These are phyloP conservation scores for Myotis davidii DNA, from an alignment of 2,113 vertebrate genomes.

Conservation along the genomic window DNA sequence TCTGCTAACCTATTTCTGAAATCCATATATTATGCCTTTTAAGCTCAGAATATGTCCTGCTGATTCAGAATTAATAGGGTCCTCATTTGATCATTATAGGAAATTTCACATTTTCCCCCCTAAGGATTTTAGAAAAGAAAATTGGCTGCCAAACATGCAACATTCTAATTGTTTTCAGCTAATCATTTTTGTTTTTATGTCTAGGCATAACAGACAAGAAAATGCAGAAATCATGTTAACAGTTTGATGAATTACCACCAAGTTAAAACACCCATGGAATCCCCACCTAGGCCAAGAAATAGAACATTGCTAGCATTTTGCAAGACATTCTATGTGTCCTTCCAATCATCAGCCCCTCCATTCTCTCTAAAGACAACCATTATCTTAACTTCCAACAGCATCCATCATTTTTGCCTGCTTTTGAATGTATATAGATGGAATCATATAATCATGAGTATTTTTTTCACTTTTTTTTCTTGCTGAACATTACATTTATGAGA, in stretches of 20 bases:
- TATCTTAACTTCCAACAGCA: conserved; percentile 34
- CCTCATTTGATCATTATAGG: conserved; percentile 44
- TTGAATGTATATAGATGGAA: background rate
- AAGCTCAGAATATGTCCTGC: conserved; percentile 56
- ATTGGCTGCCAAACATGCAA: background rate
- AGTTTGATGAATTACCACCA: conserved; percentile 32
- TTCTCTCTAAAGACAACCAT: conserved; percentile 27
- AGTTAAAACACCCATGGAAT: conserved; percentile 16
- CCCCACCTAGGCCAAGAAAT: background rate
- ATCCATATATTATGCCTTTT: background rate
- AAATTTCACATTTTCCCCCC: background rate
- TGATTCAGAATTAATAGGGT: conserved; percentile 59
- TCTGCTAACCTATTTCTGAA: conserved; percentile 56
- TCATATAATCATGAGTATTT: background rate
- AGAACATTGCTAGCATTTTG: background rate
- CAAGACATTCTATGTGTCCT: background rate
- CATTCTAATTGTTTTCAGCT: conserved; percentile 25
- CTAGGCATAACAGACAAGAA: conserved; percentile 5
- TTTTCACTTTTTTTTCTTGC: conserved; percentile 38
- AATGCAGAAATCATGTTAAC: conserved; percentile 11
- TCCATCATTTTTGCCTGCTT: conserved; percentile 11
- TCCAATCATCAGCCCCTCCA: background rate
- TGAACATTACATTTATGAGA: conserved; percentile 19
- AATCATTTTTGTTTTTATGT: conserved; percentile 56
- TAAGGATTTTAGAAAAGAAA: conserved; percentile 49